phyloP scores from a whole-genome alignment of 1,140 invertebrate genomes.

The Cotesia glomerata region DNA sequence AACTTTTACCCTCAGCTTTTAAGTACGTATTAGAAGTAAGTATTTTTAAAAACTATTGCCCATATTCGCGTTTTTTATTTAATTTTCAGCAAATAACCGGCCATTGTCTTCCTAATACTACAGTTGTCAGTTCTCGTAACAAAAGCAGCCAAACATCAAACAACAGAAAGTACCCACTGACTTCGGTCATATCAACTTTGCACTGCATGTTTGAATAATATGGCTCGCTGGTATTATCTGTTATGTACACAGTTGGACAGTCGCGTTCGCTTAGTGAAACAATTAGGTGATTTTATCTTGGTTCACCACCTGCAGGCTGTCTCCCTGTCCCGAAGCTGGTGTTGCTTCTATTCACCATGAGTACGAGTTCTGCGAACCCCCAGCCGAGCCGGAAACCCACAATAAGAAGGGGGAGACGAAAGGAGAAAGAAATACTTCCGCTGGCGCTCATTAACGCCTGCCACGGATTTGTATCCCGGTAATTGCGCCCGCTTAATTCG shows the following conservation, averaged over 20 bases:
- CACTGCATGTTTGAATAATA: too few relatives aligned
- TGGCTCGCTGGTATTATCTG: constrained; percentile 8
- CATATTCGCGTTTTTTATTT: too few relatives aligned
- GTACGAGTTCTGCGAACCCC: constrained; percentile 40
- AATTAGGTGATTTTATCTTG: constrained; percentile 64
- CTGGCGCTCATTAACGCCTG: constrained; percentile 60
- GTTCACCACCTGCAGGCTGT: constrained; percentile 46
- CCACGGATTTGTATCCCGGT: constrained; percentile 58
- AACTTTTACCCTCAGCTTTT: too few relatives aligned
- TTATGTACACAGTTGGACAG: constrained; percentile 44
- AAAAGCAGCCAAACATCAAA: too few relatives aligned
- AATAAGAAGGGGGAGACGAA: background rate
- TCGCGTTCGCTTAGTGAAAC: constrained; percentile 63
- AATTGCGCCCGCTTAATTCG: constrained; percentile 59
- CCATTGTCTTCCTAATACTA: too few relatives aligned
- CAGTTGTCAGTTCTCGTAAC: too few relatives aligned
- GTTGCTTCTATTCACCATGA: too few relatives aligned
- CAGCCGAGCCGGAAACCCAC: constrained; percentile 56
- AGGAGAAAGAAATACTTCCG: constrained; percentile 48
- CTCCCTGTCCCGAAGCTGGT: constrained; percentile 35
- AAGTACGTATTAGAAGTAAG: too few relatives aligned
- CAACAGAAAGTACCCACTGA: too few relatives aligned
- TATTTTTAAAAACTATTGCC: too few relatives aligned
- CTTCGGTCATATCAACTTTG: too few relatives aligned
- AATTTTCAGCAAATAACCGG: too few relatives aligned